Percentiles rank a stretch among this genome's conserved stretches.
Conservation (phyloP, 2,797 vertebrate genomes). For the Sciurus carolinensis region DNA sequence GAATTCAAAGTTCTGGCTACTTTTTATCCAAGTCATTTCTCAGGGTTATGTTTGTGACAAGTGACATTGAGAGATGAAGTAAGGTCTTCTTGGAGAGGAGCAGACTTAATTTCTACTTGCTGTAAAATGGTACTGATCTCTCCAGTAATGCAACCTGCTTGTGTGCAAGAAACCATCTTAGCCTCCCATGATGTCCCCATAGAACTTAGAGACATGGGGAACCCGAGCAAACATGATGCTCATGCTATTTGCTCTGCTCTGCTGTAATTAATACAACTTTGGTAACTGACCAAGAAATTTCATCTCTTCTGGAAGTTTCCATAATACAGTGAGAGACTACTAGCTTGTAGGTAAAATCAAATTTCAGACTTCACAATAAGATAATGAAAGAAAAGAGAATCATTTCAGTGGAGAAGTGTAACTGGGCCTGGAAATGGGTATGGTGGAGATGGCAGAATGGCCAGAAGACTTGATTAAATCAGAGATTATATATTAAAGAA, state of each 20-base stretch:
- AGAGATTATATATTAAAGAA: neutral
- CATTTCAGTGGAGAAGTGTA: neutral
- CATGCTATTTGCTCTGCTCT: neutral
- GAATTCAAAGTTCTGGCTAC: neutral
- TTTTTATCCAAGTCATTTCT: neutral
- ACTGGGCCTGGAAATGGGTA: neutral
- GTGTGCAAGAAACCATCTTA: neutral
- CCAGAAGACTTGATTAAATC: neutral
- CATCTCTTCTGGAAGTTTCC: neutral
- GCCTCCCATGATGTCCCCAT: neutral
- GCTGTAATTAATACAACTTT: neutral
- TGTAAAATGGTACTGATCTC: neutral
- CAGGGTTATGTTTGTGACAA: neutral
- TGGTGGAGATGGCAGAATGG: neutral
- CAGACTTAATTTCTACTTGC: neutral
- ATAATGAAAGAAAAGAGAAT: neutral
- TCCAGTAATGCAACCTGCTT: neutral
- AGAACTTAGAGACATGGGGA: neutral
- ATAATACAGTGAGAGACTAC: neutral
- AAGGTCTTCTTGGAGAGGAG: neutral
- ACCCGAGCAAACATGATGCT: neutral
- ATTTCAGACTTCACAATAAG: neutral
- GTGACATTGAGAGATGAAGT: neutral
- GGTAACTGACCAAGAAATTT: neutral
- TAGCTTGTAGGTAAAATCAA: neutral